Evolutionary conservation across 1,140 invertebrate genomes (phyloP).

Genomic region (Protaetia brevitarsis): DNA sequence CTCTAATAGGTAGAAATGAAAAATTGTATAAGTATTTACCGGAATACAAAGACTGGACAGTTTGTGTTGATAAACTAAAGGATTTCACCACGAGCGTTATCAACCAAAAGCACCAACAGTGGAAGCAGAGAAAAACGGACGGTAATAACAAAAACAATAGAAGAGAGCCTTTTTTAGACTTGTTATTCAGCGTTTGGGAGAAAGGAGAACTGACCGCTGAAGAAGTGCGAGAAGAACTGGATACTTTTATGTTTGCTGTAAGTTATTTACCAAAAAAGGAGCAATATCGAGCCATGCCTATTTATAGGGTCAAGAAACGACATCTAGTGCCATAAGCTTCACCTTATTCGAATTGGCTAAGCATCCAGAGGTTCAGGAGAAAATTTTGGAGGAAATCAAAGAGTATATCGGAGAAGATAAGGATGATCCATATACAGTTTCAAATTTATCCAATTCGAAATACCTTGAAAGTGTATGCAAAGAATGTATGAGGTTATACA

Average conservation of each 20-base stretch:
- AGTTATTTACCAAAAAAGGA: not conserved
- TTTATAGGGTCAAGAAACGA: conserved; percentile 58
- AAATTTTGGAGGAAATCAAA: conserved; percentile 48
- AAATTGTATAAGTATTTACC: conserved; percentile 38
- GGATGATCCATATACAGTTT: not conserved
- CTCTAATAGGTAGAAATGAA: conserved; percentile 52
- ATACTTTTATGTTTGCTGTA: conserved; percentile 76
- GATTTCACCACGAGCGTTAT: conserved; percentile 62
- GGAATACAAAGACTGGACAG: not conserved
- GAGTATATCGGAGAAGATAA: not conserved
- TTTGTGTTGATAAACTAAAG: conserved; percentile 52
- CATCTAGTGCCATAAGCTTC: conserved; percentile 48
- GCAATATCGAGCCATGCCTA: conserved; percentile 60
- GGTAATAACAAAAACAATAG: conserved; percentile 47
- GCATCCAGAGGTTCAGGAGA: conserved; percentile 50
- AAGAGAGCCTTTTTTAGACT: conserved; percentile 71
- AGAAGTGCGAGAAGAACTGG: conserved; percentile 70
- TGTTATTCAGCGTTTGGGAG: conserved; percentile 57
- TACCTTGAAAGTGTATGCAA: not conserved
- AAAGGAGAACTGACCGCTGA: conserved; percentile 53
- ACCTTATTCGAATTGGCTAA: conserved; percentile 51
- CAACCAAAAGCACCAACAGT: conserved; percentile 27
- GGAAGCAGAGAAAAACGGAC: not conserved
- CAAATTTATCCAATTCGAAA: not conserved
- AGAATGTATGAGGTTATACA: conserved; percentile 4